These are phyloP conservation scores for Monodelphis domestica DNA, from an alignment of 2,797 vertebrate genomes.

Conservation along the genomic window DNA sequence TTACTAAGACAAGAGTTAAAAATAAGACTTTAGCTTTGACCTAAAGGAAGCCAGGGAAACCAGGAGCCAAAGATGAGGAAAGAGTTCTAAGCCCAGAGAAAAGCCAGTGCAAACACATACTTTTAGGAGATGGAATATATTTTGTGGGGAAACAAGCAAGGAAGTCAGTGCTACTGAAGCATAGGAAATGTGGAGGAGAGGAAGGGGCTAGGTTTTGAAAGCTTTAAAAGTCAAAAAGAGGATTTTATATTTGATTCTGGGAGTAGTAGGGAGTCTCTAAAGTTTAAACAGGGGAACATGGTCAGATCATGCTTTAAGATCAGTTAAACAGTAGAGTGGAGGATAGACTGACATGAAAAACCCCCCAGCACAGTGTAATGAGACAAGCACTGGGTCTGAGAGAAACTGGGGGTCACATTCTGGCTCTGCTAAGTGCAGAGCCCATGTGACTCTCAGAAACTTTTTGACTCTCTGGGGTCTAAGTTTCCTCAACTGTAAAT, in stretches of 20 bases:
- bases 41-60: neutral
- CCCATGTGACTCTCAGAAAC: neutral
- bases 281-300: neutral
- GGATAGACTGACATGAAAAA: neutral
- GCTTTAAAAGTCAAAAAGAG: neutral
- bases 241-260: neutral
- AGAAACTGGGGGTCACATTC: neutral
- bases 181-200: neutral
- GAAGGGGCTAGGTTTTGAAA: neutral
- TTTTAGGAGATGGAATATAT: neutral
- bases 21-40: neutral
- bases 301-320: neutral
- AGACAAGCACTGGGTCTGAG: neutral
- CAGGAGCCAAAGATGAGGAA: neutral
- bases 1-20: no score
- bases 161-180: neutral
- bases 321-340: neutral
- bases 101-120: neutral
- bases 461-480: neutral
- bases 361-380: neutral
- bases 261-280: neutral
- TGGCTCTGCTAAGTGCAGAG: neutral
- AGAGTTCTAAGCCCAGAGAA: neutral
- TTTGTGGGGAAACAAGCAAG: neutral
- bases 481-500: neutral